phyloP scores from a whole-genome alignment of 1,140 invertebrate genomes.

The Drosophila kikkawai region DNA sequence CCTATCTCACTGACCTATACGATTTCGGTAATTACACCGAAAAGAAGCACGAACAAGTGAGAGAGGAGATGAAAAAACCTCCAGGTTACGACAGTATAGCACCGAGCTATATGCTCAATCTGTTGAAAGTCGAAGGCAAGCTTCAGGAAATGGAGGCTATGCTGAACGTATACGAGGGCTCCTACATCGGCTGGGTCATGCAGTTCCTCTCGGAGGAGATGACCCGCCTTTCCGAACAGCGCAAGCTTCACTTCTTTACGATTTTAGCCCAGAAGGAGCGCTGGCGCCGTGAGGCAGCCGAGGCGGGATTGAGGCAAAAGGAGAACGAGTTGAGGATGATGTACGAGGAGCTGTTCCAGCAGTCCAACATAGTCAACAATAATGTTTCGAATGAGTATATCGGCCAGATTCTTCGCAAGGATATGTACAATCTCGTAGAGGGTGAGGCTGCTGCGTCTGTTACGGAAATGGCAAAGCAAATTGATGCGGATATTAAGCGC shows the following conservation, averaged over 20 bases:
- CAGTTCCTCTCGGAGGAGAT: constrained; percentile 87
- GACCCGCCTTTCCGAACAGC: constrained; percentile 88
- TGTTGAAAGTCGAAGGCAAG: constrained; percentile 32
- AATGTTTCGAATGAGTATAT: constrained; percentile 88
- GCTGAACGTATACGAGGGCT: constrained; percentile 68
- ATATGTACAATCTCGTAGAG: constrained; percentile 87
- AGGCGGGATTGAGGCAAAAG: constrained; percentile 88
- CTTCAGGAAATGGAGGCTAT: constrained; percentile 62
- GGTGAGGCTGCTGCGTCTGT: constrained; percentile 86
- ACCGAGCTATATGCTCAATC: neutral
- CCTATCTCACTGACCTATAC: neutral
- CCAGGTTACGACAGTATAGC: neutral
- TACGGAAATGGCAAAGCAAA: constrained; percentile 86
- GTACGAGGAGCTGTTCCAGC: constrained; percentile 89
- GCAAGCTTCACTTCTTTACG: constrained; percentile 89
- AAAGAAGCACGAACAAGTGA: no score
- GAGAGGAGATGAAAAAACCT: neutral
- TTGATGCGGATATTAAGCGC: constrained; percentile 85
- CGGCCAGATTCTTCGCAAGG: constrained; percentile 87
- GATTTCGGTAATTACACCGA: neutral
- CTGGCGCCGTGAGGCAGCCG: constrained; percentile 88
- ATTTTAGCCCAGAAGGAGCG: constrained; percentile 89
- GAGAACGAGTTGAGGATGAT: constrained; percentile 88
- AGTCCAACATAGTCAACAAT: constrained; percentile 86
- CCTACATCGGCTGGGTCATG: constrained; percentile 75